These are phyloP conservation scores for Phoxinus phoxinus DNA, from an alignment of 2,113 vertebrate genomes.

Conservation along the genomic window DNA sequence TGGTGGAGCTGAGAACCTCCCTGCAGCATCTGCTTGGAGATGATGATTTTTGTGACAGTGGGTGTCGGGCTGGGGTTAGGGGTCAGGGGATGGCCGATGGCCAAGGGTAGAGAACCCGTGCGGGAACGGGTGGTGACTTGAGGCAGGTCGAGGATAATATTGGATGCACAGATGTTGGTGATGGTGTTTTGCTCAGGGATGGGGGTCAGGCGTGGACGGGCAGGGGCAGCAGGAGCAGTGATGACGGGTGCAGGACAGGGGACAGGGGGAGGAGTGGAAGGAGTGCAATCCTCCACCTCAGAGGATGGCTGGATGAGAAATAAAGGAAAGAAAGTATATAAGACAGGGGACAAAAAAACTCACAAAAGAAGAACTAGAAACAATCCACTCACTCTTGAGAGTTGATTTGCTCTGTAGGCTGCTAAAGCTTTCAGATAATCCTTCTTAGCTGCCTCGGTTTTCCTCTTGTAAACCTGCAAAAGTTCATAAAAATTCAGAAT, in stretches of 20 bases:
- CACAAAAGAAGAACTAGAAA: not conserved
- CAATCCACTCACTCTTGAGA: conserved; percentile 76
- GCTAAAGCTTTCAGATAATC: conserved; percentile 88
- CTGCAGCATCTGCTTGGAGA: conserved; percentile 82
- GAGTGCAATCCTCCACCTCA: conserved; percentile 70
- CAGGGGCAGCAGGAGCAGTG: conserved; percentile 51
- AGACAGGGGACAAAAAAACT: not conserved
- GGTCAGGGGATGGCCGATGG: conserved; percentile 60
- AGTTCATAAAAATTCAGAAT: not conserved
- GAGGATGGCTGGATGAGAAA: conserved; percentile 65
- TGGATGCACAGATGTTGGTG: conserved; percentile 83
- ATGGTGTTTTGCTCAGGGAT: conserved; percentile 79
- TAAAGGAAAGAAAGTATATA: not conserved
- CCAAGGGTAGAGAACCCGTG: conserved; percentile 71
- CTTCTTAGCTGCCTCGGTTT: conserved; percentile 88
- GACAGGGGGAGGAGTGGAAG: not conserved
- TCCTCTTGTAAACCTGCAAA: conserved; percentile 87
- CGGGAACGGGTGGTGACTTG: conserved; percentile 78
- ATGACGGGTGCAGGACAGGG: conserved; percentile 62
- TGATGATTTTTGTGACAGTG: conserved; percentile 87
- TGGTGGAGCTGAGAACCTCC: conserved; percentile 64
- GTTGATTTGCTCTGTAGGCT: conserved; percentile 82
- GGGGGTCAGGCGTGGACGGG: conserved; percentile 1
- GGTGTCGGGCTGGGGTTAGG: conserved; percentile 59
- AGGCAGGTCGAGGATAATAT: conserved; percentile 79